Base-by-base conservation (phyloP, 2,888 invertebrate species). In the Troides aeacus region DNA sequence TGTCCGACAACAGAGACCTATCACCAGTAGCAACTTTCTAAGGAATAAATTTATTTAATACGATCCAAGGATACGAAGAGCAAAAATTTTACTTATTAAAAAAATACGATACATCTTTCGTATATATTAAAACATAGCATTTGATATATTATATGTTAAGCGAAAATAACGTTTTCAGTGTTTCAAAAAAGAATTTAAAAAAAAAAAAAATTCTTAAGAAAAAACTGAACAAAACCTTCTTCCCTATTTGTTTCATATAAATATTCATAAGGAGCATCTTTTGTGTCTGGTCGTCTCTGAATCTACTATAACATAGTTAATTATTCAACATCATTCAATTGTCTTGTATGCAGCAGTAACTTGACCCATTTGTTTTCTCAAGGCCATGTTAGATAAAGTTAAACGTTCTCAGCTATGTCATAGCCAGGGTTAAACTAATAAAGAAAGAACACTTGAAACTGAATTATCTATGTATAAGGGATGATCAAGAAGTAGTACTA, bases 311-410 rank as follows among this genome's bases (percentile, higher is more conserved):
- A 50, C 50, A 63, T 36, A 50, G 68, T 63, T 68, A 68, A 68
- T 62, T 57, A 68, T 68, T 68, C 68, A 68, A 63, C 68, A 58
- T n/a, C 39, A 63, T 68, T 68, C 68, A 68, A 63, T 68, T 68
- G 68, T 68, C 42, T 58, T 50, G 68, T 63, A 39, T 68, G 62
- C 46, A 63, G 62, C 12, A n/a, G 36, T 60, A 15, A 63, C 68
- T 68, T 68, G 68, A 68, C 68, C 62, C 30, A 68, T 68, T 68
- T 68, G 58, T 23, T 30, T 39, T 15, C 46, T 58, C 68, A 68
- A 63, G 62, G 62, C 68, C 58, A 68, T 58, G 58, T 46, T 58
- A 59, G 30, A 68, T 57, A 58, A 46, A 63, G 68, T 50, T 68
- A 68, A 68, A 58, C 30, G 62, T 24, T 46, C 62, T 56, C 57